phyloP scores from a whole-genome alignment of 2,113 vertebrate species.

The Gila orcuttii region DNA sequence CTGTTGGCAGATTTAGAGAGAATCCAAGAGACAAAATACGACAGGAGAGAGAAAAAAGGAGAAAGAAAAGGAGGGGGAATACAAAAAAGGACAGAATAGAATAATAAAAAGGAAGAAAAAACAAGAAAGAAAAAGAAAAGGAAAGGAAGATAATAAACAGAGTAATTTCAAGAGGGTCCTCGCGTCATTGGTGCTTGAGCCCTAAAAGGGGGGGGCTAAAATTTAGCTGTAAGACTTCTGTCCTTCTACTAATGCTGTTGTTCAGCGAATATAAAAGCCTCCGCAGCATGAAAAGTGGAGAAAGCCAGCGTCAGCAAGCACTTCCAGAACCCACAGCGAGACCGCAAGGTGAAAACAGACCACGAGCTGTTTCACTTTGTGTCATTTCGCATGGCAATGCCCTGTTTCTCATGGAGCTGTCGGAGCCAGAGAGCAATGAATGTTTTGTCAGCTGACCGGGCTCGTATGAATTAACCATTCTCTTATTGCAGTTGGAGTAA shows the following conservation, averaged over 20 bases:
- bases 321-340: conserved; percentile 40
- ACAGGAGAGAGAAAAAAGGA: background rate
- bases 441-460: conserved; percentile 41
- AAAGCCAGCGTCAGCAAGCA: conserved; percentile 18
- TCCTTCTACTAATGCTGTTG: conserved; percentile 37
- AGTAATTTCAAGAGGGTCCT: too few species aligned
- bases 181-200: too few species aligned
- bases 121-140: background rate
- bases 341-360: conserved; percentile 30
- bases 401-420: conserved; percentile 15
- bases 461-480: conserved; percentile 10
- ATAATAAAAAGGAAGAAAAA: background rate
- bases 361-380: background rate
- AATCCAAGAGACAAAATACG: background rate
- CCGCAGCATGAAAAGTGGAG: conserved; percentile 2
- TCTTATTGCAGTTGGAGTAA: conserved; percentile 6
- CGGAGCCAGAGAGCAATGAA: conserved; percentile 21
- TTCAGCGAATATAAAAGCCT: conserved; percentile 20
- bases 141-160: background rate
- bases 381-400: conserved; percentile 37
- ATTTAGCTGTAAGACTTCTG: conserved; percentile 40
- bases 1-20: conserved; percentile 12
- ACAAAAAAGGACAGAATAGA: background rate
- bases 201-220: background rate
- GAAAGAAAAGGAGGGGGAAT: background rate